Evolutionary conservation across 2,797 vertebrate species (phyloP).

Genomic region (Hippocampus kuda): DNA sequence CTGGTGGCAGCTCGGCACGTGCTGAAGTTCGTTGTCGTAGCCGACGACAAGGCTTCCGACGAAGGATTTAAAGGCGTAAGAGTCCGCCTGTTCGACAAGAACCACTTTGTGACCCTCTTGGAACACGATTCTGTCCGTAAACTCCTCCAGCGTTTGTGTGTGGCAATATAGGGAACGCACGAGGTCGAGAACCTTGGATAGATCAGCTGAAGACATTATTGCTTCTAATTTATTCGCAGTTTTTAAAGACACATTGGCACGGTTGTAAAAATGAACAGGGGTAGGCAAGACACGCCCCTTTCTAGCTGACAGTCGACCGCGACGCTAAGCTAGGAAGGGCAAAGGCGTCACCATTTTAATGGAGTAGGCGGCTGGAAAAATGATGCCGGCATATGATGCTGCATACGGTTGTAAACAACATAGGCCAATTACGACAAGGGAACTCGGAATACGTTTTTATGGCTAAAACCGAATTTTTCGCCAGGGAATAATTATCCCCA

Average conservation of each 20-base stretch:
- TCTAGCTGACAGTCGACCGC: too few species aligned
- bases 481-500: too few species aligned
- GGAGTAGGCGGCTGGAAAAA: too few species aligned
- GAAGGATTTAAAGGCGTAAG: slow-evolving; percentile 37
- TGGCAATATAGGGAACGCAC: slow-evolving; percentile 51
- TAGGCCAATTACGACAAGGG: too few species aligned
- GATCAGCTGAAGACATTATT: slow-evolving; percentile 37
- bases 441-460: too few species aligned
- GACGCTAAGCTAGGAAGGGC: too few species aligned
- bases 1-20: slow-evolving; percentile 55
- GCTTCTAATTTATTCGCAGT: accelerated
- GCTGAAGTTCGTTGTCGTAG: slow-evolving; percentile 47
- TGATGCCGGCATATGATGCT: too few species aligned
- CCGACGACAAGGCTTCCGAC: slow-evolving; percentile 53
- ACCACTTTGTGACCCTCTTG: slow-evolving; percentile 43
- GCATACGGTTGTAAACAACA: too few species aligned
- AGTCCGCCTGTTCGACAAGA: slow-evolving; percentile 17
- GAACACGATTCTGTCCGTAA: slow-evolving; percentile 45
- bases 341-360: too few species aligned
- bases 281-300: too few species aligned
- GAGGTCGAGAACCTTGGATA: slow-evolving; percentile 32
- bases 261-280: too few species aligned
- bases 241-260: background rate
- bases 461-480: too few species aligned
- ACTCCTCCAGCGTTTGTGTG: slow-evolving; percentile 53